Evolutionary conservation across 2,797 vertebrate species (phyloP), one percentile per base, ranked within the genome.

Genomic region (Pipistrellus kuhlii): DNA sequence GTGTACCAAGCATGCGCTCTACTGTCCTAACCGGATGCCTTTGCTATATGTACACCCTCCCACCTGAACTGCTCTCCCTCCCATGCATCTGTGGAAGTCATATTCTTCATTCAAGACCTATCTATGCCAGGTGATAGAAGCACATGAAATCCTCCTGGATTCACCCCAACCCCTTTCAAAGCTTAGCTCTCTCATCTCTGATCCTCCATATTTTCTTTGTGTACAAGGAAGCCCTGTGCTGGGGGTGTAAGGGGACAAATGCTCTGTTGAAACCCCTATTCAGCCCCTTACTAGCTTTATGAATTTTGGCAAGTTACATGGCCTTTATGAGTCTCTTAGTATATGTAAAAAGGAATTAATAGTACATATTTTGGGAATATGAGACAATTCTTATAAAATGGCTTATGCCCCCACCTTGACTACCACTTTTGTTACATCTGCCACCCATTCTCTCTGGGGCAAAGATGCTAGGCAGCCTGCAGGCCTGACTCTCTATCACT

Each of bases 1-100:
- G 38, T 0, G 0, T 8, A 23, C 21, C 10, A 1, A 21, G 38
- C 53, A 10, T 1, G 3, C 3, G 0, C 23, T n/a, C 1, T 69
- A 55, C 17, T 68, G 46, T 57, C 17, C 17, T 44, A n/a, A 30
- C 14, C 3, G 0, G 5, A 66, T 21, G 20, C 13, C n/a, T 51
- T 88, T 57, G 13, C 73, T 64, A 0, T 3, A 0, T 35, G 1
- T 0, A 0, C 30, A n/a, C 57, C 51, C 55, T 27, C 21, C n/a
- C 25, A 30, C 27, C 32, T n/a, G 21, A 64, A 73, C 88, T 0
- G 0, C 13, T 21, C 23, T 53, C 30, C 1, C 35, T 3, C n/a
- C 17, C 3, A 1, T 21, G n/a, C 27, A 8, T 21, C 46, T 18
- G 27, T 18, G 13, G 48, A 14, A 38, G 20, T 69, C 12, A 7